Evolutionary conservation across 2,888 invertebrate species (phyloP), one percentile per base, ranked within the genome.

Genomic region (Microchrysa polita): DNA sequence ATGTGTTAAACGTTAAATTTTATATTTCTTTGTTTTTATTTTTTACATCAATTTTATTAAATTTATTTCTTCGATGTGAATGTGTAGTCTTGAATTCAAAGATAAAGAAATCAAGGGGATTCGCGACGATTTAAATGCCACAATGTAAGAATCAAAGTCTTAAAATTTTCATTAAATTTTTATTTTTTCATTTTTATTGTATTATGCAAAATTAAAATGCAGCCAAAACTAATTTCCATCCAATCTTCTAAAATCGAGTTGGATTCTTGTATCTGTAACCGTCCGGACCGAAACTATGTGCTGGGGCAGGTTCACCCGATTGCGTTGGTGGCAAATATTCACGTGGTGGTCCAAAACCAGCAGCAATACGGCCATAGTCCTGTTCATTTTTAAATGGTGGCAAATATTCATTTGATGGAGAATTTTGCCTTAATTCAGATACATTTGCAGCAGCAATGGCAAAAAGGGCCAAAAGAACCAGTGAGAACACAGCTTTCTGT

Each of bases 291-390:
- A 57, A 69, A 34, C 55, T 69, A 55, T 69, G 69, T 40, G 55
- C 69, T 12, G 69, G 57, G 5, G 69, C 69, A 10, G 57, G 18
- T 57, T 57, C 69, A 1, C 69, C 69, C 10, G 69, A 69, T 1
- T 40, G 57, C 2, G 69, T 69, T 55, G 69, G 69, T 42, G 69
- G 69, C 9, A 69, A 34, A 57, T 69, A 69, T 42, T 69, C 40
- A 34, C 57, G 55, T 69, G 69, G 69, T 55, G 69, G 69, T 69
- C 57, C 69, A 20, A 69, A 69, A 40, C 69, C 69, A 10, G 69
- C 69, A 2, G 40, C 57, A 34, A 69, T 18, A 7, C 69, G 69
- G 1, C 69, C 69, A 40, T 16, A 57, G 22, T 69, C 69, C 57
- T 69, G 69, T 55, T 55, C 69, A 40, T 69, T 69, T 40, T 40